Percentiles rank a stretch among this genome's conserved stretches.
Conservation (phyloP, 1,140 invertebrate species). For the Heterodera carotae region DNA sequence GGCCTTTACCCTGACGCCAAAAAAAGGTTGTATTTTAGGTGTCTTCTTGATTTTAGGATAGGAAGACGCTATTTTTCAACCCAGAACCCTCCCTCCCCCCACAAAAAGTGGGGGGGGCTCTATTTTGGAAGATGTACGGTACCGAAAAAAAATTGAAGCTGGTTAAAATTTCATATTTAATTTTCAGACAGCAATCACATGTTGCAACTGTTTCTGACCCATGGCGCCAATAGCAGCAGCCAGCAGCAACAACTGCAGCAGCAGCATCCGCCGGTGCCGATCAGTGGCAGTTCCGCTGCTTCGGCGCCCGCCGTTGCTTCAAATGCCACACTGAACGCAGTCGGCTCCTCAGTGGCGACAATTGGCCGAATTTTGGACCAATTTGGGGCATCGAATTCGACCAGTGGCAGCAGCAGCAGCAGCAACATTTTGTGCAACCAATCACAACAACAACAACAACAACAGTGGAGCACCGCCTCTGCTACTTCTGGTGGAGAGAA, state of each 20-base stretch:
- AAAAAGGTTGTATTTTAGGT: too few relatives aligned
- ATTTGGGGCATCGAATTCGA: not conserved
- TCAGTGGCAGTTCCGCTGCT: not conserved
- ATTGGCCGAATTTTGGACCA: slow-evolving; percentile 1
- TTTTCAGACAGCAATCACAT: slow-evolving; percentile 23
- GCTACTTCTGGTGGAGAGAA: not conserved
- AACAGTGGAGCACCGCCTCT: not conserved
- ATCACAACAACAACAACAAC: not conserved
- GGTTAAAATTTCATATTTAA: slow-evolving; percentile 5
- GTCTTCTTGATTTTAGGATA: too few relatives aligned
- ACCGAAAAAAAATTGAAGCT: too few relatives aligned
- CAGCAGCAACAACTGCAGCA: slow-evolving; percentile 3
- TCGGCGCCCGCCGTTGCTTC: slow-evolving; percentile 1
- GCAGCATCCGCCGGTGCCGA: slow-evolving; percentile 24
- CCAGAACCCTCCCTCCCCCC: too few relatives aligned
- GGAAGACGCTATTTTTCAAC: too few relatives aligned
- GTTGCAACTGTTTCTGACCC: slow-evolving; percentile 28
- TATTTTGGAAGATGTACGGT: too few relatives aligned
- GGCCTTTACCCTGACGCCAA: too few relatives aligned
- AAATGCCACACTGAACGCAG: not conserved
- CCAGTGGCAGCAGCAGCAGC: not conserved
- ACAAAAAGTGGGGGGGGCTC: too few relatives aligned
- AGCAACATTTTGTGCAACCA: not conserved
- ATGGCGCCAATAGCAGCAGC: not conserved
- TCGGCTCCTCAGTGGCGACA: not conserved